Conservation (phyloP, 1,140 invertebrate species). For the Cotesia glomerata region DNA sequence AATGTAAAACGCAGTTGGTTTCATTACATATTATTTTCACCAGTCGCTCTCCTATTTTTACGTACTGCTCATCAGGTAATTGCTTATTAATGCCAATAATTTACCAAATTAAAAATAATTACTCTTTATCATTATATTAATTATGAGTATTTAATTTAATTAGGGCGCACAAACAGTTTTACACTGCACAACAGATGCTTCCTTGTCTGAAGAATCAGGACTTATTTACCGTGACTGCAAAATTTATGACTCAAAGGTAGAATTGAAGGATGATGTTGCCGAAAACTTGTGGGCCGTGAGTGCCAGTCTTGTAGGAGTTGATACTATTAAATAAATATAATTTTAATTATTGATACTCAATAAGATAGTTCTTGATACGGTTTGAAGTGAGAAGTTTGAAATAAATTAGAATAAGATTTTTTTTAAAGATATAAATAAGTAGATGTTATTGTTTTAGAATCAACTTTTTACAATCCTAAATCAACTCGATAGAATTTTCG, state of each 20-base stretch:
- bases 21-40: constrained; percentile 73
- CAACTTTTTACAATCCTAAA: no score
- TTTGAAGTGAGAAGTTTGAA: not conserved
- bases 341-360: not conserved
- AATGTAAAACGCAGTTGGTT: constrained; percentile 73
- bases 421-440: no score
- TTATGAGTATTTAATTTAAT: constrained; percentile 28
- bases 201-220: constrained; percentile 69
- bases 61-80: constrained; percentile 75
- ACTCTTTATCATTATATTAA: not conserved
- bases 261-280: constrained; percentile 68
- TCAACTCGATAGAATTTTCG: no score
- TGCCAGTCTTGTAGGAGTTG: constrained; percentile 61
- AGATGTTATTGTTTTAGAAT: no score
- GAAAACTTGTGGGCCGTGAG: constrained; percentile 76
- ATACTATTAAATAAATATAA: not conserved
- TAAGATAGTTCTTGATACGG: not conserved
- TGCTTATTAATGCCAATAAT: constrained; percentile 23
- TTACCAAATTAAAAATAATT: not conserved
- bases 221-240: constrained; percentile 77
- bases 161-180: constrained; percentile 80
- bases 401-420: not conserved
- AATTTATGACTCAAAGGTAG: constrained; percentile 68
- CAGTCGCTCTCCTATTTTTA: constrained; percentile 74
- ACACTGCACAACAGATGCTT: constrained; percentile 75